Evolutionary conservation across 1,140 invertebrate species (phyloP), one percentile per base, ranked within the genome.

Genomic region (Chionoecetes opilio): DNA sequence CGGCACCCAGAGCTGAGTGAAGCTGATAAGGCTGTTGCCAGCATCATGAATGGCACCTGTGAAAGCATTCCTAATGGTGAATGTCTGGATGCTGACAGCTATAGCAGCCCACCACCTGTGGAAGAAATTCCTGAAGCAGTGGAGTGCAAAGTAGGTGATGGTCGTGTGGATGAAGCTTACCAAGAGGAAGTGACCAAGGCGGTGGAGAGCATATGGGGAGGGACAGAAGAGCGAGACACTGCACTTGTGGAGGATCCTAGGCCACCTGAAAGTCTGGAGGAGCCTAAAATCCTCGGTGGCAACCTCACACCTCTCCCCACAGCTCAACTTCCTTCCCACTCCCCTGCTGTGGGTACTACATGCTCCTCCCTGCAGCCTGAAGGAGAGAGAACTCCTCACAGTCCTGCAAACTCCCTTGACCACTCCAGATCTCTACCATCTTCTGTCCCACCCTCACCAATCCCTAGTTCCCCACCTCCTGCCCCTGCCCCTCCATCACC

Each of bases 21-120:
- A 87, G 96, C 96, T 11, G 96, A 96, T 35, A 95, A 95, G 88
- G 96, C 96, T 82, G 96, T 96, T 8, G 96, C 96, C 29, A 96
- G 96, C 82, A 96, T 96, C 26, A 96, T 96, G 93, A 94, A 94
- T 82, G 96, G 95, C 8, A 87, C 92, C 14, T 91, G 92, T 94
- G 93, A 93, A 34, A 31, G 82, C 37, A 75, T 89, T 11, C 86
- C 94, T 21, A 89, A 90, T 46, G 86, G 82, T 41, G 91, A 95
- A n/a, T 95, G 91, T 34, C 17, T 95, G 75, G 91, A 95, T 21
- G 84, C 63, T 82, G 94, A 95, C 32, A 92, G 38, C 87, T 95
- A 91, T 34, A 95, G 38, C 84, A 95, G 41, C 88, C 90, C 84
- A 31, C 46, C 91, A 6, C 91, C 94, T 17, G 87, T 84, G n/a